Conservation (phyloP, 1,140 invertebrate species). For the Zaprionus kolodkinae region DNA sequence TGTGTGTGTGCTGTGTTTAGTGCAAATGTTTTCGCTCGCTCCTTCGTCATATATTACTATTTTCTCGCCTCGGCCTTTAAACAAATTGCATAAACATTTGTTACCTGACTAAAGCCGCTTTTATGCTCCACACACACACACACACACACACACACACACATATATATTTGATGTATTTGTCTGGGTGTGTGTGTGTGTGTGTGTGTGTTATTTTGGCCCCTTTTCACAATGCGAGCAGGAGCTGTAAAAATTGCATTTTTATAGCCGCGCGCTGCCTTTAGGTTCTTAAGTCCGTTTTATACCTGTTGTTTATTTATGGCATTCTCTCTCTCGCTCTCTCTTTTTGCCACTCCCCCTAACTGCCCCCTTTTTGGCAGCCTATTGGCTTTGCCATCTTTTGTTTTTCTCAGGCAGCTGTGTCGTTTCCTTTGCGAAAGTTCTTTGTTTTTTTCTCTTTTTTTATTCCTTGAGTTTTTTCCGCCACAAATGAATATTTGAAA, state of each 20-base stretch:
- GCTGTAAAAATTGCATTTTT: slow-evolving; percentile 59
- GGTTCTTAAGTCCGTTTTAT: slow-evolving; percentile 67
- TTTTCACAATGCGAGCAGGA: slow-evolving; percentile 1
- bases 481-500: slow-evolving; percentile 46
- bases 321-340: slow-evolving; percentile 16
- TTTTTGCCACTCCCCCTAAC: slow-evolving; percentile 1
- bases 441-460: slow-evolving; percentile 25
- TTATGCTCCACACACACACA: slow-evolving; percentile 22
- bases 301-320: slow-evolving; percentile 73
- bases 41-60: slow-evolving; percentile 50
- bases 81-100: slow-evolving; percentile 70
- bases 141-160: slow-evolving; percentile 5
- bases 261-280: slow-evolving; percentile 44
- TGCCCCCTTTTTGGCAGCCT: slow-evolving; percentile 11
- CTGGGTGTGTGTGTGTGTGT: slow-evolving; percentile 14
- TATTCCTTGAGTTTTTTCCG: slow-evolving; percentile 8
- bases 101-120: slow-evolving; percentile 53
- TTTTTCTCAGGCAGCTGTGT: slow-evolving; percentile 23
- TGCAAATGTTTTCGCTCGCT: slow-evolving; percentile 49
- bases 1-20: slow-evolving; percentile 51
- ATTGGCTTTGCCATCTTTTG: slow-evolving; percentile 53
- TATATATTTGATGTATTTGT: slow-evolving; percentile 14
- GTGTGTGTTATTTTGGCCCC: slow-evolving; percentile 5
- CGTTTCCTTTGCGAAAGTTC: slow-evolving; percentile 26
- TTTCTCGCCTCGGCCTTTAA: slow-evolving; percentile 38